Evolutionary conservation across 2,797 vertebrate genomes (phyloP), one percentile per base, ranked within the genome.

Genomic region (Acipenser oxyrinchus): DNA sequence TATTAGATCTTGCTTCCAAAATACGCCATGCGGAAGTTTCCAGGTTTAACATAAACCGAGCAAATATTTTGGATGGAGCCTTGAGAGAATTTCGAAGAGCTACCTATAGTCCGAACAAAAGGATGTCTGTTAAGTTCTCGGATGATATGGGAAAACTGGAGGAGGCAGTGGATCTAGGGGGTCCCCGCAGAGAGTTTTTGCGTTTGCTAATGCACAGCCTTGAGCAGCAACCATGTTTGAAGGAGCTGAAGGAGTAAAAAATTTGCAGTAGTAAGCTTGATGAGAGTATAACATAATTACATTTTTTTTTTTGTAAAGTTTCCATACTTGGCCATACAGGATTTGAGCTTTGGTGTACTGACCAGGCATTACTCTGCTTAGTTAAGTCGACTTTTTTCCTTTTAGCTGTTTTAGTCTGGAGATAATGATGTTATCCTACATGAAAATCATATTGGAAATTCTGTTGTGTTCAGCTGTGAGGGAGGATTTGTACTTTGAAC

Each of bases 71-170:
- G 64, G 60, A 69, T 66, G 67, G 67, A n/a, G 64, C 60, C 10
- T 8, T 72, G 4, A 48, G 49, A 11, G 67, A 60, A 12, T 72
- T 72, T 53, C 62, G 18, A 37, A 58, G 67, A 52, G 13, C 63
- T 2, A 66, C 71, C 48, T 72, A 72, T 23, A 52, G 66, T 66
- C 64, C 48, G 15, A 55, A 59, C 11, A 18, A 63, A 59, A 64
- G 13, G 64, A 68, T 71, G 66, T n/a, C n/a, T 53, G 7, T 71
- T 11, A 71, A 62, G 48, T 71, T 66, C 15, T 71, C 70, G 13
- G 67, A 69, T 68, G 67, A 69, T 13, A 63, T 52, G 50, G 63
- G 64, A 5, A 57, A 11, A 12, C 12, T 10, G 49, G 67, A 72
- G 63, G 67, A 72, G 64, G 63, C 67, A 23, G 15, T 69, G 51